phyloP scores from a whole-genome alignment of 2,888 invertebrate species.

The Ecdyonurus torrentis region DNA sequence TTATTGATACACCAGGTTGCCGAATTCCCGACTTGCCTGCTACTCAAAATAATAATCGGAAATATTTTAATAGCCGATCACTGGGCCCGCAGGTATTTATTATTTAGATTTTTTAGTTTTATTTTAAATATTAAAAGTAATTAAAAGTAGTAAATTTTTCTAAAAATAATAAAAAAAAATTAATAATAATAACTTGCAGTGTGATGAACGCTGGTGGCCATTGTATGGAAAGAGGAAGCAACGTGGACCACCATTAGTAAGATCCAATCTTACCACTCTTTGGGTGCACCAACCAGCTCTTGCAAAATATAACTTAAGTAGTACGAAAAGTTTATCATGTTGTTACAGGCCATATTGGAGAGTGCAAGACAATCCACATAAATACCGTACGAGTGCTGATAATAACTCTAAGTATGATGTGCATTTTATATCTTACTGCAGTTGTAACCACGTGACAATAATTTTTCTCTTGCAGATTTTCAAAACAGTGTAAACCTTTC shows the following conservation, averaged over 20 bases:
- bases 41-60: background rate
- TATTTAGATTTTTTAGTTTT: background rate
- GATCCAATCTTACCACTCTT: constrained; percentile 39
- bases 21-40: background rate
- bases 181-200: background rate
- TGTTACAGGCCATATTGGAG: constrained; percentile 44
- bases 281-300: constrained; percentile 33
- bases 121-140: background rate
- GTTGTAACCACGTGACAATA: background rate
- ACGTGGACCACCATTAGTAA: constrained; percentile 32
- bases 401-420: background rate
- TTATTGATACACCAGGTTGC: background rate
- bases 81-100: background rate
- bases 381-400: background rate
- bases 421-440: background rate
- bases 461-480: constrained; percentile 22
- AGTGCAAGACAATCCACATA: constrained; percentile 24
- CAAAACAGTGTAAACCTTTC: constrained; percentile 32
- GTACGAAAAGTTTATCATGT: constrained; percentile 28
- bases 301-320: constrained; percentile 31
- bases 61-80: background rate
- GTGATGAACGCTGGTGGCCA: background rate
- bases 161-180: background rate
- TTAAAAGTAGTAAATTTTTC: background rate
- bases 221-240: constrained; percentile 12